Conservation (phyloP, 2,797 vertebrate species). For the Danionella dracula region DNA sequence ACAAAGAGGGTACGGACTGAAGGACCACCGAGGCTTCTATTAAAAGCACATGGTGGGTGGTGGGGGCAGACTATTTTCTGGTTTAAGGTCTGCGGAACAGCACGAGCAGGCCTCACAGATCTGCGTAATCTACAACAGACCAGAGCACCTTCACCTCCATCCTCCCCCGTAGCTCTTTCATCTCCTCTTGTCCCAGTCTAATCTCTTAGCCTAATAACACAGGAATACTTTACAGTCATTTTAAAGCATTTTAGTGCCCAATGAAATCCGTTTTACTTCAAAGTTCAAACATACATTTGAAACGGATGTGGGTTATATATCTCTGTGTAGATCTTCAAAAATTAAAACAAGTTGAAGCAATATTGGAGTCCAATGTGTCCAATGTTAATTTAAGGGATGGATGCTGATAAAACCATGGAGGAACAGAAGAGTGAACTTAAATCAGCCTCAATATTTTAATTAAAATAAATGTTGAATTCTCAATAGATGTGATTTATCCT, state of each 20-base stretch:
- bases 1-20: constrained; percentile 18
- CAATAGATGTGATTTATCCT: too few species aligned
- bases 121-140: constrained; percentile 33
- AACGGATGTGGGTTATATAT: too few species aligned
- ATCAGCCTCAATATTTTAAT: too few species aligned
- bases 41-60: constrained; percentile 56
- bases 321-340: too few species aligned
- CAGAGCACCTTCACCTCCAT: constrained; percentile 21
- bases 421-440: too few species aligned
- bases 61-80: constrained; percentile 12
- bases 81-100: constrained; percentile 29
- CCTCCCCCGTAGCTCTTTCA: constrained; percentile 16
- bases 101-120: constrained; percentile 20
- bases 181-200: background rate
- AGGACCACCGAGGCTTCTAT: constrained; percentile 55
- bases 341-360: too few species aligned
- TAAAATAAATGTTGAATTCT: too few species aligned
- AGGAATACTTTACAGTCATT: background rate
- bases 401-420: too few species aligned
- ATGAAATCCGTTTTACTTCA: background rate
- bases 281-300: too few species aligned
- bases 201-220: background rate
- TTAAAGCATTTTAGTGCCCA: background rate
- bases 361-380: too few species aligned
- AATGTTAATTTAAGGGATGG: too few species aligned